Base-by-base conservation (phyloP, 2,113 vertebrate species). In the Protobothrops flavoviridis region DNA sequence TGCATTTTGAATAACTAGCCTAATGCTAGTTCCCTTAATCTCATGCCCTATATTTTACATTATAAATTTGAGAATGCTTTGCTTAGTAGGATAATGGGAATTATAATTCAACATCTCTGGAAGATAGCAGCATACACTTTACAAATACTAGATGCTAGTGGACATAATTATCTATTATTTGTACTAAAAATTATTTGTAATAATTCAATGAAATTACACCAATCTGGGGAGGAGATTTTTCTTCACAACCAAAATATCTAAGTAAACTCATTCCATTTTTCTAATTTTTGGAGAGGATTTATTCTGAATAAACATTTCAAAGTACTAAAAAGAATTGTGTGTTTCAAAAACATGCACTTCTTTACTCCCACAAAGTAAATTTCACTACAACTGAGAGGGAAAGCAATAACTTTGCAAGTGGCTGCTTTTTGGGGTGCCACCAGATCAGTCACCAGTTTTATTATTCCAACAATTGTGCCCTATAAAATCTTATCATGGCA, bases 151-250 rank as follows among this genome's bases (percentile, higher is more conserved):
- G 87, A 93, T 0, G 0, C 48, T 29, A 64, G 11, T 64, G 61
- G 11, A n/a, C 29, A n/a, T 69, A 13, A 69, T 69, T 69, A n/a
- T n/a, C 61, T 69, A n/a, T 69, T 69, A n/a, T 15, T 69, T 69
- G 61, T 69, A 69, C 26, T 64, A 69, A 69, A 29, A 69, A 69
- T 15, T 13, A 43, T 13, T 87, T n/a, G 90, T 93, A 94, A 94
- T 94, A 74, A 33, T 89, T 92, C 39, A 53, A 21, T 0, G 0
- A 94, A 95, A 94, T 90, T 91, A 85, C 89, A 74, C 56, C 33
- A n/a, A 0, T 0, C 3, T 91, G 92, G 91, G 17, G 87, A 4
- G 48, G 88, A 90, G 91, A 69, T 86, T 12, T 12, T 29, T 5
- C 94, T 85, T 6, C 48, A 94, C n/a, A 94, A 91, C 86, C 45